phyloP scores from a whole-genome alignment of 2,888 invertebrate genomes.

The Lissonota sp. region DNA sequence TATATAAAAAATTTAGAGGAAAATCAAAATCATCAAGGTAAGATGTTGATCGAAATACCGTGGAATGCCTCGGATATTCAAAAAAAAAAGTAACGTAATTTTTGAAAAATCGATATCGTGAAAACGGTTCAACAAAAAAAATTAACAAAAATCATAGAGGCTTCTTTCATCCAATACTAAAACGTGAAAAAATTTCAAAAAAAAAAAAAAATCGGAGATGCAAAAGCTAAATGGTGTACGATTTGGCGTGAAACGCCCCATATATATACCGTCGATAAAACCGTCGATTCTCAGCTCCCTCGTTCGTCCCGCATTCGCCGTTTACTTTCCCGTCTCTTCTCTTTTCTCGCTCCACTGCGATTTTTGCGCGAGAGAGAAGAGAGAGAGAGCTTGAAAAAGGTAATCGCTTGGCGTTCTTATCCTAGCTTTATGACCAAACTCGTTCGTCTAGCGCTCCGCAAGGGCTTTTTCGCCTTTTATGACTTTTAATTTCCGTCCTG shows the following conservation, averaged over 20 bases:
- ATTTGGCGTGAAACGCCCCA: conserved; percentile 22
- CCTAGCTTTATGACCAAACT: conserved; percentile 49
- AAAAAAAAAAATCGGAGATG: no score
- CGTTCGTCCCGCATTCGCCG: conserved; percentile 29
- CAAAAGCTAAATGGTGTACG: no score
- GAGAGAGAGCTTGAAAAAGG: conserved; percentile 20
- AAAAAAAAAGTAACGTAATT: no score
- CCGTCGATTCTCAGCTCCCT: conserved; percentile 35
- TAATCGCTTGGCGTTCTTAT: conserved; percentile 55
- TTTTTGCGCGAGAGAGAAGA: conserved; percentile 3
- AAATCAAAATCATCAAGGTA: no score
- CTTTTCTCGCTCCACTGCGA: conserved; percentile 26
- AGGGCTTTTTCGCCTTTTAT: conserved; percentile 53
- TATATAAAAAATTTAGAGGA: no score
- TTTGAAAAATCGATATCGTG: no score
- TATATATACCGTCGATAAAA: conserved; percentile 50
- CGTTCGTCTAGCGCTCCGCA: conserved; percentile 52
- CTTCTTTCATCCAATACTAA: no score
- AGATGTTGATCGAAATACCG: no score
- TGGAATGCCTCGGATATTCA: no score
- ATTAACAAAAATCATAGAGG: no score
- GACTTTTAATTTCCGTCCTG: conserved; percentile 62
- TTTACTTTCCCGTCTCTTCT: conserved; percentile 35
- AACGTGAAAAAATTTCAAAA: no score
- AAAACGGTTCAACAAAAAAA: no score